Base-by-base conservation (phyloP, 2,797 vertebrate genomes). In the Schizopygopsis malacanthus region DNA sequence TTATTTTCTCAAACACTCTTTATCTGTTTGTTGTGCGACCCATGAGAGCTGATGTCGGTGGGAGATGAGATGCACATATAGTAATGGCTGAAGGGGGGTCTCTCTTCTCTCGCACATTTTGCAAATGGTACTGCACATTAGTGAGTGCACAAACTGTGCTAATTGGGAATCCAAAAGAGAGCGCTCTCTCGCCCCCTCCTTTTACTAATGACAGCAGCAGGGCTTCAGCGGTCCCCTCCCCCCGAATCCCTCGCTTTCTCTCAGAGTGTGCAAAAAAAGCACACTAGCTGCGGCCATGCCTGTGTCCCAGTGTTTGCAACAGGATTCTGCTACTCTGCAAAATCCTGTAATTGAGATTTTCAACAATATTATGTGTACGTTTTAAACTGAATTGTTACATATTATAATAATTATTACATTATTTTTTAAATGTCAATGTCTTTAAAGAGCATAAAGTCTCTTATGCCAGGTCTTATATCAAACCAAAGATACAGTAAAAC, bases 91-190 rank as follows among this genome's bases (percentile, higher is more conserved):
- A 79, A 77, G 47, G 82, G 82, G 82, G 56, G 69, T 59, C 79
- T 82, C 47, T 50, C 82, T 73, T 16, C 76, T 65, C 28, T 75
- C 56, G 85, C 89, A 81, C 82, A 79, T 86, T 67, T 37, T 87
- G 86, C 81, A 88, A 59, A 78, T 59, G 81, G 77, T 82, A 61
- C 85, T 70, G 86, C 78, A 73, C 83, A 89, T 79, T 61, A 84
- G 56, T 79, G 71, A 81, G 61, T 70, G 59, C 56, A 85, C 85
- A 87, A 88, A 88, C 84, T 37, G n/a, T 37, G 79, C 81, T 91
- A 90, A 91, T 85, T 86, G 87, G 91, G 71, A 83, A 79, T 88
- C 90, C n/a, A 79, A 89, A 88, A 89, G 79, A 87, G 67, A 81
- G 78, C n/a, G 33, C 0, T 82, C n/a, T 12, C 28, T 82, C 70